Conservation (phyloP, 1,140 invertebrate species). For the Lasaia peninsularis region DNA sequence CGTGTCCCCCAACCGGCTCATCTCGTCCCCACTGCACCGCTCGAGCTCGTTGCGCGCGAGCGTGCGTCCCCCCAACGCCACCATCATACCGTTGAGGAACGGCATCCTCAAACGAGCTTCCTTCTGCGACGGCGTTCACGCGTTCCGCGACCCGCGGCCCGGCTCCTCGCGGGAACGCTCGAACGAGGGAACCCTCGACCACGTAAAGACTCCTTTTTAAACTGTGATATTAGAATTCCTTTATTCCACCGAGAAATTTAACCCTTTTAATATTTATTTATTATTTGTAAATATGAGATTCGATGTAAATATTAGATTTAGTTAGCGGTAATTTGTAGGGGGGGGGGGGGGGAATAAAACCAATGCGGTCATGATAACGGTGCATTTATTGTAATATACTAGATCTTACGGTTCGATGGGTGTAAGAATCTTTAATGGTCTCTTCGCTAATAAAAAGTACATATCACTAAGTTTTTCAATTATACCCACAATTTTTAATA, state of each 20-base stretch:
- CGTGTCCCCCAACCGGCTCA: constrained; percentile 54
- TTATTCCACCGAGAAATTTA: constrained; percentile 46
- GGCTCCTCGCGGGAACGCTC: constrained; percentile 19
- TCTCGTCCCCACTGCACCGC: constrained; percentile 44
- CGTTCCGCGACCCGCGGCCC: constrained; percentile 24
- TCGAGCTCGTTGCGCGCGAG: constrained; percentile 48
- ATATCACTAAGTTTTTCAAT: constrained; percentile 6
- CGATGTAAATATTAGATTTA: constrained; percentile 56
- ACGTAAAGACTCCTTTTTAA: constrained; percentile 68
- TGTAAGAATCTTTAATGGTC: constrained; percentile 27
- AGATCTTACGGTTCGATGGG: constrained; percentile 33
- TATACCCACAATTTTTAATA: neutral
- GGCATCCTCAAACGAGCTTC: constrained; percentile 53
- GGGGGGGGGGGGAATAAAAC: neutral
- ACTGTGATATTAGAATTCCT: constrained; percentile 49
- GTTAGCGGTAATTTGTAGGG: constrained; percentile 12
- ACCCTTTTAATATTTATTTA: constrained; percentile 65
- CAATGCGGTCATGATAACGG: constrained; percentile 35
- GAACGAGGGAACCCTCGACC: constrained; percentile 34
- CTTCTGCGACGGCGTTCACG: constrained; percentile 36
- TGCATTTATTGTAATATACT: constrained; percentile 52
- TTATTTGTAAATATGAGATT: constrained; percentile 57
- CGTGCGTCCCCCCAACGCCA: constrained; percentile 55
- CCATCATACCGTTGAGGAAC: constrained; percentile 55
- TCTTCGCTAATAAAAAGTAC: constrained; percentile 29